Conservation (phyloP, 2,113 vertebrate genomes). For the Melanotaenia duboulayi region DNA sequence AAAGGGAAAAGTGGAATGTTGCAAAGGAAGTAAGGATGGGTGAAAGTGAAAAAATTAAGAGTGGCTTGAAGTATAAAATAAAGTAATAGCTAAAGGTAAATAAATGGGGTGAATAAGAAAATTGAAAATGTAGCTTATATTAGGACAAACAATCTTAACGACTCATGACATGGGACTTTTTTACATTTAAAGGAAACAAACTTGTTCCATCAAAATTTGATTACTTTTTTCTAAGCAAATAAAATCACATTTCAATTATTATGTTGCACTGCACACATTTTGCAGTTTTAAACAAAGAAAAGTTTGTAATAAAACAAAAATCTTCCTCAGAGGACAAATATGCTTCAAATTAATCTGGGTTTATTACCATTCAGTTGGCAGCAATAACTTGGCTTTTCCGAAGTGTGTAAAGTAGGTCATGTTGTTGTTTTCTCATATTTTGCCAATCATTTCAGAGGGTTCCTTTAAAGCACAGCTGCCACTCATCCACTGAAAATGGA, state of each 20-base stretch:
- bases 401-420: slow-evolving; percentile 7
- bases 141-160: too few relatives aligned
- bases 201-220: too few relatives aligned
- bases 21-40: neutral
- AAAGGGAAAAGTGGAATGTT: neutral
- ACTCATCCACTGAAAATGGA: too few relatives aligned
- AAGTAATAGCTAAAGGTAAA: neutral
- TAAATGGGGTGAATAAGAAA: neutral
- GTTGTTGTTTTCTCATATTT: neutral
- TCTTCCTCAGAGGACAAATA: too few relatives aligned
- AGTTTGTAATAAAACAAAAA: too few relatives aligned
- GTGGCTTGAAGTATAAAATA: neutral
- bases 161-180: too few relatives aligned
- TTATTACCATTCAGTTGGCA: neutral
- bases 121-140: neutral
- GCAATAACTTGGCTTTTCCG: neutral
- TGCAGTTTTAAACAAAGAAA: too few relatives aligned
- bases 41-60: neutral
- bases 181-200: too few relatives aligned
- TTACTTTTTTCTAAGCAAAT: too few relatives aligned
- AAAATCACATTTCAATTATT: too few relatives aligned
- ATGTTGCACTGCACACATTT: too few relatives aligned
- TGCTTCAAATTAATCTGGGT: neutral
- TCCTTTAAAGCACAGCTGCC: neutral
- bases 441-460: neutral